Evolutionary conservation across 1,140 invertebrate genomes (phyloP).

Genomic region (Telenomus remus): DNA sequence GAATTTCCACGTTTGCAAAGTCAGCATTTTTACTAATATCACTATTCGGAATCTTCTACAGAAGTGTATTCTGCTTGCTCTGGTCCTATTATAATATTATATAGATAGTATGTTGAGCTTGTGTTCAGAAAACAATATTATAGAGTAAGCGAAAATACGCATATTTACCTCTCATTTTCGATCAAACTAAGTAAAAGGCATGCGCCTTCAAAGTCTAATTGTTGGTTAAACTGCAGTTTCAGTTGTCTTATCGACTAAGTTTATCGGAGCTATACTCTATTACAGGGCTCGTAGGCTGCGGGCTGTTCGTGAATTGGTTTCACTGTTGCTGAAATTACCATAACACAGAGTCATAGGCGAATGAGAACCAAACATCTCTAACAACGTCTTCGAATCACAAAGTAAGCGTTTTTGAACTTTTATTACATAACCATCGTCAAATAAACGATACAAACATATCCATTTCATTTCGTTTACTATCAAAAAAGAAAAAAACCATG

Average conservation of each 20-base stretch:
- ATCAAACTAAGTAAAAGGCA: constrained; percentile 43
- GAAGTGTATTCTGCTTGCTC: constrained; percentile 18
- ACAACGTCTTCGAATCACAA: not conserved
- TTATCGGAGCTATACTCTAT: constrained; percentile 49
- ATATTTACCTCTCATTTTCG: constrained; percentile 40
- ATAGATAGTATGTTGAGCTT: constrained; percentile 32
- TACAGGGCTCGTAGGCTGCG: constrained; percentile 49
- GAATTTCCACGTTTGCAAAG: too few relatives aligned
- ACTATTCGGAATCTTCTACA: not conserved
- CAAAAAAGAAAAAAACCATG: not conserved
- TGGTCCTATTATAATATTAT: constrained; percentile 1
- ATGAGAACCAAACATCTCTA: constrained; percentile 13
- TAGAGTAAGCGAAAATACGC: constrained; percentile 47
- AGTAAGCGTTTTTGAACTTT: not conserved
- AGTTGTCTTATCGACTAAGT: constrained; percentile 52
- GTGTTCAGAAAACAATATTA: constrained; percentile 30
- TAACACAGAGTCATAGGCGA: constrained; percentile 18
- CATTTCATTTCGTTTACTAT: not conserved
- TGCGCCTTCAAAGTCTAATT: constrained; percentile 48
- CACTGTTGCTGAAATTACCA: constrained; percentile 36
- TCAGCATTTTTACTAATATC: too few relatives aligned
- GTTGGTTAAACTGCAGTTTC: constrained; percentile 53
- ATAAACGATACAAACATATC: too few relatives aligned
- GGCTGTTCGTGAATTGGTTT: constrained; percentile 53
- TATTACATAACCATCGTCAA: not conserved